Evolutionary conservation across 2,113 vertebrate species (phyloP).

Genomic region (Rynchops niger): DNA sequence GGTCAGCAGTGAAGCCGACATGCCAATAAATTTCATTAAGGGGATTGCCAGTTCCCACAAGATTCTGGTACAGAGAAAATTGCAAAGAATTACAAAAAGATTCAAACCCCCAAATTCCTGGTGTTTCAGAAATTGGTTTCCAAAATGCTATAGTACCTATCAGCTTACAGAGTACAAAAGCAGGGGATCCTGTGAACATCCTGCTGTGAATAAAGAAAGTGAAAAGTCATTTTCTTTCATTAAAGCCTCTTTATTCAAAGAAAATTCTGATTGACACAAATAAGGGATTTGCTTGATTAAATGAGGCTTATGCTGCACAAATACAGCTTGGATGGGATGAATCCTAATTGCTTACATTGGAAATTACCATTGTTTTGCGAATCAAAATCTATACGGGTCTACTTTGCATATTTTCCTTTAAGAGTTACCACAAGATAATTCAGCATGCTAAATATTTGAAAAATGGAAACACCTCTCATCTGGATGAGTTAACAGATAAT

Average conservation of each 20-base stretch:
- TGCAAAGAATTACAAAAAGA: not conserved
- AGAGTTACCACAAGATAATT: not conserved
- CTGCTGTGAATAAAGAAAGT: not conserved
- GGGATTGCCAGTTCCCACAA: conserved; percentile 1
- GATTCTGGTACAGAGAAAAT: not conserved
- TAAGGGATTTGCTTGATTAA: not conserved
- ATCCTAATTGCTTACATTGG: not conserved
- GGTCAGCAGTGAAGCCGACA: not conserved
- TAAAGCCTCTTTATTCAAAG: not conserved
- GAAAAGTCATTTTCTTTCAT: not conserved
- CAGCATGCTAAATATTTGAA: not conserved
- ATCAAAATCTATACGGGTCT: not conserved
- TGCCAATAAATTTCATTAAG: conserved; percentile 24
- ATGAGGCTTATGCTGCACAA: not conserved
- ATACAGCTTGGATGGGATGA: not conserved
- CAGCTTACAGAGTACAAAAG: not conserved
- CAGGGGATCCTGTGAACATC: not conserved
- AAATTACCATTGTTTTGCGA: not conserved
- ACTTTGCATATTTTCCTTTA: not conserved
- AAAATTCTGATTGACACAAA: not conserved
- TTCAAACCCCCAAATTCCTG: not conserved
- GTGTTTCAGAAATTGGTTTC: not conserved
- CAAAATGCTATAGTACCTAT: not conserved
- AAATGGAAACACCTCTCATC: not conserved
- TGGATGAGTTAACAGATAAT: not conserved